A percentile compares a stretch with the other conserved stretches of the same genome.
Conservation (phyloP, 1,140 invertebrate genomes). For the Lordiphosa stackelbergi region DNA sequence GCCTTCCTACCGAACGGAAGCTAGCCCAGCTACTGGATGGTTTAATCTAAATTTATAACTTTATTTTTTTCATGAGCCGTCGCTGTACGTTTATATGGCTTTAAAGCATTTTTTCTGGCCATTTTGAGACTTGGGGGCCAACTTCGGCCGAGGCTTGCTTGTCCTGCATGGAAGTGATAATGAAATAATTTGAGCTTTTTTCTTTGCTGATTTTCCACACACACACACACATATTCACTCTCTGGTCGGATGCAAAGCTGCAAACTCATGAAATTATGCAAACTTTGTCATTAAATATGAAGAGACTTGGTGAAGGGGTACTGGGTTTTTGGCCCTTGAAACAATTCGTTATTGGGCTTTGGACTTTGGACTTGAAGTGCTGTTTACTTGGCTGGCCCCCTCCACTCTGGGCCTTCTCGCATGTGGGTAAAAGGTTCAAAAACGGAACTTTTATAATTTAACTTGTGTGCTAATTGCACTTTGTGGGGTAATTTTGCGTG, state of each 20-base stretch:
- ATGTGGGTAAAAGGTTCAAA: conserved; percentile 44
- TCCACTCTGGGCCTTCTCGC: background rate
- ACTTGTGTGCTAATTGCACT: conserved; percentile 68
- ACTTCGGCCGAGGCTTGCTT: conserved; percentile 6
- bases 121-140: conserved; percentile 13
- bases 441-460: conserved; percentile 67
- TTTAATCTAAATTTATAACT: conserved; percentile 74
- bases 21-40: conserved; percentile 37
- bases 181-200: conserved; percentile 73
- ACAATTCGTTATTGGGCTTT: conserved; percentile 68
- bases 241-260: conserved; percentile 38
- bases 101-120: conserved; percentile 28
- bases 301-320: background rate
- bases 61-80: conserved; percentile 56
- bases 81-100: conserved; percentile 38
- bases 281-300: conserved; percentile 73
- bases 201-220: conserved; percentile 48
- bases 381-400: conserved; percentile 36
- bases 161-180: conserved; percentile 62
- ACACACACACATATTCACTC: conserved; percentile 4
- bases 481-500: conserved; percentile 67
- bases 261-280: conserved; percentile 72
- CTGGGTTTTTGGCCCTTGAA: conserved; percentile 34
- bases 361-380: conserved; percentile 62
- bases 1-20: conserved; percentile 21